Evolutionary conservation across 2,888 invertebrate genomes (phyloP).

Genomic region (Phalera bucephala): DNA sequence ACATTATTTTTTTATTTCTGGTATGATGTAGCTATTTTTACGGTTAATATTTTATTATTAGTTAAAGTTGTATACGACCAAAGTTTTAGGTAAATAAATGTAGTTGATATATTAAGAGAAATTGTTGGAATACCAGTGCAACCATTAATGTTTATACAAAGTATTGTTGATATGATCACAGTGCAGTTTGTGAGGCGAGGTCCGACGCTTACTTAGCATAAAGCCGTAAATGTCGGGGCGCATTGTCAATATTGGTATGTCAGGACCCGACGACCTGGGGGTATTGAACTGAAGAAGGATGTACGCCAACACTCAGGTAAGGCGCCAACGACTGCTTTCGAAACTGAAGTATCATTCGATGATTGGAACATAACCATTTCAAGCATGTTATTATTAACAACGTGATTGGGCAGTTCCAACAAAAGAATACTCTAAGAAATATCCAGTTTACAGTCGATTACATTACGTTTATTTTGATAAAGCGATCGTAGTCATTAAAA

Average conservation of each 20-base stretch:
- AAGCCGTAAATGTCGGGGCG: conserved; percentile 48
- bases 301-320: conserved; percentile 46
- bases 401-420: not conserved
- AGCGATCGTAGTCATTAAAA: conserved; percentile 7
- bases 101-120: too few relatives aligned
- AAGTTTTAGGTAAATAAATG: too few relatives aligned
- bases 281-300: conserved; percentile 53
- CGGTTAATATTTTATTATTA: too few relatives aligned
- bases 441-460: not conserved
- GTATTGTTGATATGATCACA: too few relatives aligned
- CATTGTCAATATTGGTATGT: conserved; percentile 58
- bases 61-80: too few relatives aligned
- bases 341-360: conserved; percentile 33
- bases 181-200: not conserved
- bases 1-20: too few relatives aligned
- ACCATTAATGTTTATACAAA: too few relatives aligned
- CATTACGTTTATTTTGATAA: not conserved
- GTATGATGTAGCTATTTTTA: too few relatives aligned
- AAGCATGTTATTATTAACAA: conserved; percentile 11
- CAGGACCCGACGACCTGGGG: conserved; percentile 35
- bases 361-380: conserved; percentile 17
- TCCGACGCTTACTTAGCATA: conserved; percentile 24
- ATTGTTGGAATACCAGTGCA: too few relatives aligned
- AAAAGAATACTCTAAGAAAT: not conserved
- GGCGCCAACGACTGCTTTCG: conserved; percentile 20